Base-by-base conservation (phyloP, 2,888 invertebrate species). In the Falcaria lacertinaria region DNA sequence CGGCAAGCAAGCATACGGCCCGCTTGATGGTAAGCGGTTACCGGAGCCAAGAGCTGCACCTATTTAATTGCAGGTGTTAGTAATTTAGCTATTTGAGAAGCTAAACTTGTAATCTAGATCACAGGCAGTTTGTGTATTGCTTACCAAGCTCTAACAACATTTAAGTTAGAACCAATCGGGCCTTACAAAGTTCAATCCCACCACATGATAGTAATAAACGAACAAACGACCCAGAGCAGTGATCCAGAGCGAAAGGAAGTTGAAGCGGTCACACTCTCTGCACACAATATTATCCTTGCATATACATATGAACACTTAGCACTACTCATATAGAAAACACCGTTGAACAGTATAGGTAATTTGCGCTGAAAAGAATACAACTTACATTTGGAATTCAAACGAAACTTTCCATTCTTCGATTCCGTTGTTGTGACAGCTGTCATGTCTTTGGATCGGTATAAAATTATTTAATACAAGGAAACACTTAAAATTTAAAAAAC, bases 181-280 rank as follows among this genome's bases (percentile, higher is more conserved):
- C 50, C 54, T 50, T 48, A 60, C 57, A 60, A 60, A 60, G 69
- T 69, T 74, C 64, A 69, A 54, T 61, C 43, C 57, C 56, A 58
- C 48, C 60, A 60, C 53, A 64, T 7, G 28, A 28, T 28, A 11
- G 11, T 13, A 19, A 33, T 33, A 33, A 33, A 33, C 59, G 64
- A 71, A 73, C 74, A 69, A 73, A 64, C 67, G 60, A 56, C 64
- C 60, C 60, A 69, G 67, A 52, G 64, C 76, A 73, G 61, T 74
- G 74, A 69, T 67, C 71, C 74, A 69, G 43, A 57, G 58, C 60
- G 63, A 54, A 61, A 64, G 68, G 66, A 74, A 72, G 64, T 62
- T 66, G 53, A 59, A 57, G 50, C 60, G 58, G 74, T 71, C 69
- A 72, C 72, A 72, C 64, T 72, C 59, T 53, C 52, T 67, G 64